Percentiles rank a stretch among this genome's conserved stretches.
phyloP scores from a whole-genome alignment of 2,113 vertebrate species.

The Aplodontia rufa region DNA sequence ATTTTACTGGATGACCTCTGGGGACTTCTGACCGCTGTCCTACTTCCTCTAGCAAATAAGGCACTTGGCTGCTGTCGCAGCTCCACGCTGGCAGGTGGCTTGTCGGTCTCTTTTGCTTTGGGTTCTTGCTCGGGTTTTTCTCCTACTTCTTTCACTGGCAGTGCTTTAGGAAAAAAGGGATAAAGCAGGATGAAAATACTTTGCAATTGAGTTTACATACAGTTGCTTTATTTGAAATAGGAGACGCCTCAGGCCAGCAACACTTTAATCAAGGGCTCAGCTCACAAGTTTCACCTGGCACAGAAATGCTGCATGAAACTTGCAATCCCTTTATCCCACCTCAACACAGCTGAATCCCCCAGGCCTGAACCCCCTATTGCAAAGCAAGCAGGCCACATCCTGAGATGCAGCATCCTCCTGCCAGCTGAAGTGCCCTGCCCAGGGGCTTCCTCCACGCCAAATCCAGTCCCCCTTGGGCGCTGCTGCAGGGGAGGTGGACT shows the following conservation, averaged over 20 bases:
- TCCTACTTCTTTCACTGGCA: slow-evolving; percentile 54
- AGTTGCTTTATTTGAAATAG: no score
- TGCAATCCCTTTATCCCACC: not conserved
- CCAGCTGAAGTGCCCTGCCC: not conserved
- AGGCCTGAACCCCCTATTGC: not conserved
- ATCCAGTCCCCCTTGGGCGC: not conserved
- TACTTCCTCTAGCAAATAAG: slow-evolving; percentile 74
- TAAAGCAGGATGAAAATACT: not conserved
- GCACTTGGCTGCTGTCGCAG: slow-evolving; percentile 73
- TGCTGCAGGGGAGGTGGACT: not conserved
- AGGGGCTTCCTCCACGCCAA: not conserved
- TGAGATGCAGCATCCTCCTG: not conserved
- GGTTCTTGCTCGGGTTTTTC: slow-evolving; percentile 62
- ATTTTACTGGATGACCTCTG: slow-evolving; percentile 78
- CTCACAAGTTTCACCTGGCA: not conserved
- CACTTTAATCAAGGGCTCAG: not conserved
- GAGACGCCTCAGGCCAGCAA: not conserved
- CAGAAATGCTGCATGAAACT: not conserved
- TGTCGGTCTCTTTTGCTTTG: slow-evolving; percentile 66
- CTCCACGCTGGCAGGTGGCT: not conserved
- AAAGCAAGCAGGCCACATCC: not conserved
- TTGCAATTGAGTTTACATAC: not conserved
- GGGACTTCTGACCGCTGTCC: slow-evolving; percentile 82
- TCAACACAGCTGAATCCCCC: not conserved
- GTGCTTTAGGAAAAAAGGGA: slow-evolving; percentile 18